Conservation (phyloP, 2,888 invertebrate species). For the Nomada lathburiana region DNA sequence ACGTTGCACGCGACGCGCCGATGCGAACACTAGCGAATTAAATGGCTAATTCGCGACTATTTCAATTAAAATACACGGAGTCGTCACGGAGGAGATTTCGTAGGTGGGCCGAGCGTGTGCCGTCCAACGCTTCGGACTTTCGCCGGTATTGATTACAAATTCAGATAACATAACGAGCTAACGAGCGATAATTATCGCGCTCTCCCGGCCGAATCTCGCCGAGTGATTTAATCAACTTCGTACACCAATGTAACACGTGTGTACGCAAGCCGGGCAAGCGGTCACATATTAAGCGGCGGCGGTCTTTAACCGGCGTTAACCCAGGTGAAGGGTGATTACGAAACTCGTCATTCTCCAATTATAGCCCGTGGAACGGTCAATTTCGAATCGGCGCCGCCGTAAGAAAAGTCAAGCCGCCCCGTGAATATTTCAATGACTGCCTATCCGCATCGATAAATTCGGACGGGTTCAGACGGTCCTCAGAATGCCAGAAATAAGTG, state of each 20-base stretch:
- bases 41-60: constrained; percentile 43
- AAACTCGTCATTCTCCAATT: constrained; percentile 40
- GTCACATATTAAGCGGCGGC: constrained; percentile 41
- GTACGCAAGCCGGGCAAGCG: constrained; percentile 14
- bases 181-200: constrained; percentile 79
- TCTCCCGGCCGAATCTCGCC: constrained; percentile 70
- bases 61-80: constrained; percentile 55
- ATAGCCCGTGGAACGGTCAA: constrained; percentile 4
- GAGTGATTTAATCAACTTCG: constrained; percentile 78
- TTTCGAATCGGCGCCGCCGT: background rate
- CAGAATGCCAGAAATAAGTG: no score
- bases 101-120: background rate
- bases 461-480: no score
- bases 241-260: constrained; percentile 37
- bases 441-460: no score
- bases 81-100: constrained; percentile 14
- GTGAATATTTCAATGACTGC: background rate
- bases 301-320: constrained; percentile 50
- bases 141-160: constrained; percentile 77
- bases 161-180: constrained; percentile 77
- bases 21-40: constrained; percentile 36
- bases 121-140: constrained; percentile 61
- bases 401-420: background rate
- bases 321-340: constrained; percentile 51
- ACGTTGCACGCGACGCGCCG: background rate